Base-by-base conservation (phyloP, 2,888 invertebrate species). In the Eledona agricola region DNA sequence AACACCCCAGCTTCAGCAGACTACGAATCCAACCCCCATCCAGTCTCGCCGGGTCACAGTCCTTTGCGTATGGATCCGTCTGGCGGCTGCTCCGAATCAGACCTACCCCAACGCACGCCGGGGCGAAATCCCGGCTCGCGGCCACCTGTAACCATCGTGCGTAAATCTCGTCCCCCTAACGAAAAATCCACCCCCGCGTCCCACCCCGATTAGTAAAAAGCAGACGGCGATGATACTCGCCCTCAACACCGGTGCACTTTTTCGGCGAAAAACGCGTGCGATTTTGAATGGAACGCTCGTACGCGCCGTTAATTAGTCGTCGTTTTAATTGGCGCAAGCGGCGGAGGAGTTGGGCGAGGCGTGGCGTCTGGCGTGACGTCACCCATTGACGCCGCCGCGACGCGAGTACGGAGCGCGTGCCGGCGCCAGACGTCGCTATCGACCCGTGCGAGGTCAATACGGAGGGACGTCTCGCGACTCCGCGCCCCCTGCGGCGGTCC, bases 361-460 rank as follows among this genome's bases (percentile, higher is more conserved):
- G 73, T 70, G 72, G 72, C 67, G 67, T 76, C 74, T 74, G 72
- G 63, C 65, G 74, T 80, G 79, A 80, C 80, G 80, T 80, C 79
- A 80, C 74, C 77, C 80, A 80, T 80, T 80, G 79, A 80, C 79
- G 78, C 78, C 77, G 75, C 72, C 72, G 69, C 70, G 72, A 59
- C 70, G 72, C 66, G 64, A 63, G 62, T 65, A 59, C 63, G 59
- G 64, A 62, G 64, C 65, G 66, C 62, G 66, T 64, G 63, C 64
- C 70, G 70, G 67, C 72, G 72, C 71, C 72, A 70, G 72, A 71
- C 73, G 72, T 61, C 67, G 64, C 49, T 65, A 65, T 65, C 65
- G 65, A 64, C 63, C n/a, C 69, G 63, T 62, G 29, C 60, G 67
- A 69, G 73, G 72, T 73, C 73, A 72, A 70, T 66, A 54, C n/a